Base-by-base conservation (phyloP, 2,113 vertebrate genomes). In the Lamprologus sp. region DNA sequence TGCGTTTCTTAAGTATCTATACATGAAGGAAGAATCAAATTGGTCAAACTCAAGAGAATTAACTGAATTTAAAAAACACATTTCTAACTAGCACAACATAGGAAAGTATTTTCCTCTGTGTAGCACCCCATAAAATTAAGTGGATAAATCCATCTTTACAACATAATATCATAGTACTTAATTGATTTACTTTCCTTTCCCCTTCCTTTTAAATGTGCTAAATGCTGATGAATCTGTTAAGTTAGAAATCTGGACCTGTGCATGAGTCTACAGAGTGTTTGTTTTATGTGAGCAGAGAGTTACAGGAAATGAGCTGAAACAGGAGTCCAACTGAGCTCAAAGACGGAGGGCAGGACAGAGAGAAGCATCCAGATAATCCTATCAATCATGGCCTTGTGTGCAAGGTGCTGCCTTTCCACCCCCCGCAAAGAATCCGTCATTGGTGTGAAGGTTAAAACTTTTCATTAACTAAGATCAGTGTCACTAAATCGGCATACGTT, bases 401-500 rank as follows among this genome's bases (percentile, higher is more conserved):
- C 68, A 68, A 51, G 5, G 19, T 17, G 79, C 40, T 26, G 65
- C 28, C 23, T 87, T 83, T 63, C 73, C 23, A 42, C 31, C 35
- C 21, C 70, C 73, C 15, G 40, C 84, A 87, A 13, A 80, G 4
- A 81, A 75, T 14, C 65, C n/a, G 65, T 84, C 89, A 90, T 14
- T 42, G 47, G 55, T 79, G 35, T 68, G 84, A 93, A 93, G 87
- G 91, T 91, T 85, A 86, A 63, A 89, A 88, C 91, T 83, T 73
- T 89, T 92, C 88, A 91, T 82, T 40, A 19, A 47, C 37, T 12
- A 82, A 79, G 70, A 82, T 31, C 47, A 21, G 45, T 40, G 35
- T 45, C 49, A 84, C 89, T 89, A 13, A 19, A 51, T 51, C 7
- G 3, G 28, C 23, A 51, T 77, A 88, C 88, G 85, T 89, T 65